These are phyloP conservation scores for Microdon myrmicae DNA, from an alignment of 2,888 invertebrate species.

Conservation along the genomic window DNA sequence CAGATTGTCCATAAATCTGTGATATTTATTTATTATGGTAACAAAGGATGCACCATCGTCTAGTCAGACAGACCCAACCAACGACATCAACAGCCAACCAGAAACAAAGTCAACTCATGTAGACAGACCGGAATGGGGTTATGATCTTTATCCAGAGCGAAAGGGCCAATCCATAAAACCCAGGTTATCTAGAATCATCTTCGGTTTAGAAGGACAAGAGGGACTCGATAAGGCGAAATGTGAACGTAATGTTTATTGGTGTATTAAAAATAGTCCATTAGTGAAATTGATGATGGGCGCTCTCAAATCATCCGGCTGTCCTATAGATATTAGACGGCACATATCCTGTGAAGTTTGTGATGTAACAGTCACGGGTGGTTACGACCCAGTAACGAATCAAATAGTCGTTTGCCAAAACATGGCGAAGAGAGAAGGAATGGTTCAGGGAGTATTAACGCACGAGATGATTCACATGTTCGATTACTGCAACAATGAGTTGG, in stretches of 20 bases:
- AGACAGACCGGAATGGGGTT: conserved; percentile 72
- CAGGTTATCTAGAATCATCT: conserved; percentile 70
- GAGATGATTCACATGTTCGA: conserved; percentile 98
- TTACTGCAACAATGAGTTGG: conserved; percentile 86
- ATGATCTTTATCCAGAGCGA: conserved; percentile 86
- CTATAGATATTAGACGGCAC: conserved; percentile 85
- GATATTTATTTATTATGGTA: conserved; percentile 32
- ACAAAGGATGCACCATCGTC: conserved; percentile 9
- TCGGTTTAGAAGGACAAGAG: conserved; percentile 77
- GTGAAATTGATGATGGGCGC: conserved; percentile 89
- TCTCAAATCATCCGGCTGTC: conserved; percentile 73
- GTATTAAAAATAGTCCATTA: conserved; percentile 80
- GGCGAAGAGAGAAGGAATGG: conserved; percentile 74
- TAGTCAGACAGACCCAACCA: not conserved
- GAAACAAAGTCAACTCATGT: conserved; percentile 15
- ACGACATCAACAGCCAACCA: no score
- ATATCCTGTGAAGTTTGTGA: conserved; percentile 93
- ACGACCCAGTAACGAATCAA: conserved; percentile 67
- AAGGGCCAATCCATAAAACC: conserved; percentile 71
- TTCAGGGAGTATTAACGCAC: conserved; percentile 86
- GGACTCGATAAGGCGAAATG: conserved; percentile 79
- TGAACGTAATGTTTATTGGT: conserved; percentile 80
- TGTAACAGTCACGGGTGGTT: conserved; percentile 86
- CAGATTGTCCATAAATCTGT: no score
- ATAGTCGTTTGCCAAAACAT: conserved; percentile 93